phyloP scores from a whole-genome alignment of 2,888 invertebrate species.

The Chorisops tibialis region DNA sequence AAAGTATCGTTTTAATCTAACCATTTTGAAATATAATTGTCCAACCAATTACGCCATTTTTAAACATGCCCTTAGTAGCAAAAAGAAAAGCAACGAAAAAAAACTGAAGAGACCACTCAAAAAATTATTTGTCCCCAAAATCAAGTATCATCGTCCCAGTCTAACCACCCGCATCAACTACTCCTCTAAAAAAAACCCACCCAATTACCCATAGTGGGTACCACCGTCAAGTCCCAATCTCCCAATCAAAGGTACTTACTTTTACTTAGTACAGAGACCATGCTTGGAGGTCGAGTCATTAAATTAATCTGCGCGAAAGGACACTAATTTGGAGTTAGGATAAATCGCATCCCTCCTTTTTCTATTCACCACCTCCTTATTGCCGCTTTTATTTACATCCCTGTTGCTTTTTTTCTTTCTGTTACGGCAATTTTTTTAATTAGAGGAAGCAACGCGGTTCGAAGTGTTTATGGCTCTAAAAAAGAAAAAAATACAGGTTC shows the following conservation, averaged over 20 bases:
- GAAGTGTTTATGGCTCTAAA: not conserved
- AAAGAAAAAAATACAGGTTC: too few relatives aligned
- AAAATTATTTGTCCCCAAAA: constrained; percentile 6
- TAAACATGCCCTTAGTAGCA: not conserved
- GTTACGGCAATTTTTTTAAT: not conserved
- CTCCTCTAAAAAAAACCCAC: not conserved
- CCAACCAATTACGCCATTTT: constrained; percentile 18
- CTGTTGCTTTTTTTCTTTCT: too few relatives aligned
- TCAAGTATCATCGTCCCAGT: not conserved
- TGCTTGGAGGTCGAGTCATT: constrained; percentile 27
- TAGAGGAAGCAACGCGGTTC: not conserved
- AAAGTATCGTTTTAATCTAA: too few relatives aligned
- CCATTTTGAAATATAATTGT: not conserved
- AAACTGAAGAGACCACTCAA: constrained; percentile 1
- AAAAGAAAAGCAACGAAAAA: not conserved
- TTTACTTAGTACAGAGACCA: too few relatives aligned
- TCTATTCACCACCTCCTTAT: not conserved
- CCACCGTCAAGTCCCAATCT: too few relatives aligned
- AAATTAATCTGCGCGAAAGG: constrained; percentile 35
- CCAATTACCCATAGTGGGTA: constrained; percentile 1
- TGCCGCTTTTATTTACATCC: too few relatives aligned
- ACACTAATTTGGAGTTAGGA: constrained; percentile 22
- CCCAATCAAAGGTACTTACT: too few relatives aligned
- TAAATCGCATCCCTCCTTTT: not conserved
- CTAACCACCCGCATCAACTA: not conserved